Base-by-base conservation (phyloP, 2,113 vertebrate genomes). In the Casuarius casuarius region DNA sequence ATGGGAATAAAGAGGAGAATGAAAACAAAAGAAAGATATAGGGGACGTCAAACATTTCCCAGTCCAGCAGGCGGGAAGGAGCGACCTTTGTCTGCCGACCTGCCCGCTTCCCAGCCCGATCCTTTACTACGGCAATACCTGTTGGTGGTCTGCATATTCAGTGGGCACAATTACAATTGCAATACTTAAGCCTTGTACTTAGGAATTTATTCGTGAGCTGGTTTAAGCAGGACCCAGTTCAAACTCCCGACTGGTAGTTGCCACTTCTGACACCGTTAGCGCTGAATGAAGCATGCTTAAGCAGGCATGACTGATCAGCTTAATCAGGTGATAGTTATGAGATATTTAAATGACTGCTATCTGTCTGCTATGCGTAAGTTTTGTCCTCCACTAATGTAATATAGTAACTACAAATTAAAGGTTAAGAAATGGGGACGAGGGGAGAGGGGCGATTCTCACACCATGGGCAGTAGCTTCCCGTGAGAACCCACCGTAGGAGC, bases 211-310 rank as follows among this genome's bases (percentile, higher is more conserved):
- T 12, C n/a, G 59, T 23, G 38, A 88, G 46, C 10, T 40, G 51
- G 7, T 63, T 82, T 76, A 82, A 76, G 71, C 65, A 40, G 11
- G n/a, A 31, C 10, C 20, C 17, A 38, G 62, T 33, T 68, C 63
- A 1, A 20, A 5, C 21, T 42, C 22, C 51, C 20, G 9, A 14
- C 9, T 3, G 19, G 12, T 3, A 29, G 31, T 11, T 48, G 80
- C 9, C 18, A 3, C 31, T 59, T 7, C 31, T 26, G 59, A 18
- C 2, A 29, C 22, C 29, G 18, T 3, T 26, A 1, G 17, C 38
- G 56, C 31, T 1, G 1, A 1, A 17, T n/a, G 33, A 4, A 15
- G 13, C n/a, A 22, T 1, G 26, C 49, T 51, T 12, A 17, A 8
- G 42, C n/a, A 46, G 12, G 1, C 0, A 48, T 19, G 18, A 48